phyloP scores from a whole-genome alignment of 2,888 invertebrate species.

The Lucinisca nassula region DNA sequence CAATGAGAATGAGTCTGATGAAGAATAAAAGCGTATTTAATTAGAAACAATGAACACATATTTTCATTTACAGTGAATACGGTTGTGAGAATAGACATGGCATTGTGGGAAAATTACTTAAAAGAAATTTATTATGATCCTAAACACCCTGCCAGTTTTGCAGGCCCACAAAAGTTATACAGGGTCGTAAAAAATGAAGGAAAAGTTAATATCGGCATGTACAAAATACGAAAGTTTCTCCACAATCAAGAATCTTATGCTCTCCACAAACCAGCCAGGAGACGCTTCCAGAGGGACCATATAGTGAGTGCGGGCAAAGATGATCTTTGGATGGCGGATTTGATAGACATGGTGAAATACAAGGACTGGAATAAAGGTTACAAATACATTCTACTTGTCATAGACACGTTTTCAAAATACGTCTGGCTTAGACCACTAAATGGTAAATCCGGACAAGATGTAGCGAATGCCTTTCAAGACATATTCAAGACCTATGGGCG shows the following conservation, averaged over 20 bases:
- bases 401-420: conserved; percentile 60
- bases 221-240: conserved; percentile 19
- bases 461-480: conserved; percentile 34
- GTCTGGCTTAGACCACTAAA: conserved; percentile 47
- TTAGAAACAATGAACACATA: background rate
- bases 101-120: conserved; percentile 1
- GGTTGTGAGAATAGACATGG: background rate
- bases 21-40: background rate
- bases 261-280: conserved; percentile 24
- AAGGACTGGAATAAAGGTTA: conserved; percentile 21
- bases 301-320: conserved; percentile 46
- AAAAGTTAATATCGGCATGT: conserved; percentile 26
- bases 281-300: conserved; percentile 1
- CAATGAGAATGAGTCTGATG: background rate
- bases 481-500: conserved; percentile 46
- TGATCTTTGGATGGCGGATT: conserved; percentile 59
- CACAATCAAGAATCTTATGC: conserved; percentile 17
- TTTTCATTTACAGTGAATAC: background rate
- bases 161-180: conserved; percentile 45
- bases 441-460: conserved; percentile 42
- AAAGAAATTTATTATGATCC: conserved; percentile 47
- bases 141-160: conserved; percentile 25
- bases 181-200: conserved; percentile 14
- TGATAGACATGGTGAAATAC: conserved; percentile 58
- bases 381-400: conserved; percentile 34